These are phyloP conservation scores for Alethe castanea DNA, from an alignment of 2,113 vertebrate genomes.

Conservation along the genomic window DNA sequence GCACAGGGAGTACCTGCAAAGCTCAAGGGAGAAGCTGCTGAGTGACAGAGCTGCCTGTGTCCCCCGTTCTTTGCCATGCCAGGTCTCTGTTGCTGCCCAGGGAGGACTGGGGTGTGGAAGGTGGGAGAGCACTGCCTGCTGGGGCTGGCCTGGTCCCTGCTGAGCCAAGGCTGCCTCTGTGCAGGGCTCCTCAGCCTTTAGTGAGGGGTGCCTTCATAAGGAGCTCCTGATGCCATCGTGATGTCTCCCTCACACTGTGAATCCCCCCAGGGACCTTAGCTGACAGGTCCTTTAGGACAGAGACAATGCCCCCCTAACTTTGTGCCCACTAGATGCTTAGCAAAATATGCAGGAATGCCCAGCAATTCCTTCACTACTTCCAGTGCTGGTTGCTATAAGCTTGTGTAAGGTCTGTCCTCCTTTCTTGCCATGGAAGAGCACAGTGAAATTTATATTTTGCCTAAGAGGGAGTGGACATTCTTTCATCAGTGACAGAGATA, in stretches of 20 bases:
- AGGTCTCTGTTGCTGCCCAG: background rate
- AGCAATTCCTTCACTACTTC: background rate
- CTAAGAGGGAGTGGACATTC: rapidly evolving
- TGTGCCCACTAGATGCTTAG: background rate
- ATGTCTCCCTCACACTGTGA: background rate
- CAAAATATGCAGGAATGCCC: background rate
- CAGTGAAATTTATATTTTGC: background rate
- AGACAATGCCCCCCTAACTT: rapidly evolving
- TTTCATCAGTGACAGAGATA: background rate
- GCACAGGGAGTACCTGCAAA: background rate
- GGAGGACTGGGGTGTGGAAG: background rate
- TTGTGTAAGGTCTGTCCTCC: background rate
- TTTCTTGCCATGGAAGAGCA: background rate
- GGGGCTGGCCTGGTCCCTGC: background rate
- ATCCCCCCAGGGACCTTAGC: background rate
- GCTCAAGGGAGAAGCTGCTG: background rate
- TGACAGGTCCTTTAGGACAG: background rate
- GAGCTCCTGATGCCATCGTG: background rate
- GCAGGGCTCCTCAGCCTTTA: background rate
- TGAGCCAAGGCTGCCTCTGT: background rate
- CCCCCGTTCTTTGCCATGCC: background rate
- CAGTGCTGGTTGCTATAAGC: background rate
- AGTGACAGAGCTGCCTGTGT: background rate
- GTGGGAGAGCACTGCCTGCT: background rate
- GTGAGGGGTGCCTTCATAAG: background rate